Evolutionary conservation across 2,113 vertebrate genomes (phyloP).

Genomic region (Vulpes ferrilata): DNA sequence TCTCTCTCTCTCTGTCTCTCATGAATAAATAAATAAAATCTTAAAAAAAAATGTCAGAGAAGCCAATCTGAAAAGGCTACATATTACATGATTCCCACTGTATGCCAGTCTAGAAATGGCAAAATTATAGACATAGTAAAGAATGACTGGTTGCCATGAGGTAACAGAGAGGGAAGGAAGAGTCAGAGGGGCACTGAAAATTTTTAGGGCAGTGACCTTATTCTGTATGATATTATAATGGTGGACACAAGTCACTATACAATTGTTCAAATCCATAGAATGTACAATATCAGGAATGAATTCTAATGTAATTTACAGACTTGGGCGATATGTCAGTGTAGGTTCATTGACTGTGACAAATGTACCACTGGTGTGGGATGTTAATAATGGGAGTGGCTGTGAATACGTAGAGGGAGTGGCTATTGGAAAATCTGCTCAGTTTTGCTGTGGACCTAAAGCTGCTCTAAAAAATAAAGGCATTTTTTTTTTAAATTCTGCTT

Average conservation of each 20-base stretch:
- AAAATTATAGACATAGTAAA: neutral
- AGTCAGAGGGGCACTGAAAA: neutral
- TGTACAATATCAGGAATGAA: neutral
- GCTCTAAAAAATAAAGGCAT: neutral
- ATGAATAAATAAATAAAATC: no score
- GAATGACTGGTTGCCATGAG: neutral
- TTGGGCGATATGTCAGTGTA: neutral
- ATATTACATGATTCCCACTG: neutral
- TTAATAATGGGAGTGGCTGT: neutral
- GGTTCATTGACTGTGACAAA: neutral
- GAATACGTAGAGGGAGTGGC: fast-evolving
- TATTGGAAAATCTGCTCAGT: neutral
- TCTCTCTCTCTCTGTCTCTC: no score
- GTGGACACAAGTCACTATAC: neutral
- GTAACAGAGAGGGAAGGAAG: neutral
- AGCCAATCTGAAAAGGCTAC: neutral
- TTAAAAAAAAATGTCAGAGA: neutral
- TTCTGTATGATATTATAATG: neutral
- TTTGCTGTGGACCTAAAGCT: neutral
- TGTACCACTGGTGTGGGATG: neutral
- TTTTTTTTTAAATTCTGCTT: neutral
- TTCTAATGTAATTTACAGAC: neutral
- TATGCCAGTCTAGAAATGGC: neutral
- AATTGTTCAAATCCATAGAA: neutral
- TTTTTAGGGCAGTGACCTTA: neutral